Evolutionary conservation across 2,888 invertebrate species (phyloP), one percentile per base, ranked within the genome.

Genomic region (Tenodera sinensis): DNA sequence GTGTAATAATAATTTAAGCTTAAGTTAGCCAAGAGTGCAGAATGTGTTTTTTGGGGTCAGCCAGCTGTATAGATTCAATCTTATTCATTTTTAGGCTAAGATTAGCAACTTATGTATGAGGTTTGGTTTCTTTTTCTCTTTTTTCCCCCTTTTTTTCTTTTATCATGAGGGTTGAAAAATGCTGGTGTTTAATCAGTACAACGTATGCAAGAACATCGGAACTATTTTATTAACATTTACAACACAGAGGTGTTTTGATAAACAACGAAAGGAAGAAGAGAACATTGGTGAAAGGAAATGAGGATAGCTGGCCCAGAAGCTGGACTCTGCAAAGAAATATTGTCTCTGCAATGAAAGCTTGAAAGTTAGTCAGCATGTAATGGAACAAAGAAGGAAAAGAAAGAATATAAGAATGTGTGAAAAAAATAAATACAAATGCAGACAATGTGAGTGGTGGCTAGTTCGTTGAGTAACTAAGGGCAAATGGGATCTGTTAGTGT

Each of bases 381-480:
- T 27, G 28, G 34, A 34, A 42, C 85, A 20, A 85, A 30, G 6
- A 25, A 71, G 8, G 15, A 71, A 87, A 87, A 20, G 12, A 42
- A 42, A 42, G 12, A 42, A 42, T 12, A 12, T 42, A 42, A 34
- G 34, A 34, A 12, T 42, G 54, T 71, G 54, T 71, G 54, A 20
- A 3, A 71, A 71, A 71, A 25, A 20, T 15, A 1, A 71, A 25
- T 71, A 71, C 20, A 87, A 93, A 94, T 94, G 95, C 95, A 95
- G 95, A 95, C 95, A 95, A 95, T 95, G 95, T 95, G 95, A 95
- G 94, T 93, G 95, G 95, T 94, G 95, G 95, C 95, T 94, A 92
- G 93, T 93, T 92, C 92, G 42, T 89, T 89, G 87, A 20, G 20
- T 71, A 20, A 54, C 3, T 71, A 3, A 20, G 25, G 54, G 54